Base-by-base conservation (phyloP, 2,797 vertebrate genomes). In the Nothura maculosa region DNA sequence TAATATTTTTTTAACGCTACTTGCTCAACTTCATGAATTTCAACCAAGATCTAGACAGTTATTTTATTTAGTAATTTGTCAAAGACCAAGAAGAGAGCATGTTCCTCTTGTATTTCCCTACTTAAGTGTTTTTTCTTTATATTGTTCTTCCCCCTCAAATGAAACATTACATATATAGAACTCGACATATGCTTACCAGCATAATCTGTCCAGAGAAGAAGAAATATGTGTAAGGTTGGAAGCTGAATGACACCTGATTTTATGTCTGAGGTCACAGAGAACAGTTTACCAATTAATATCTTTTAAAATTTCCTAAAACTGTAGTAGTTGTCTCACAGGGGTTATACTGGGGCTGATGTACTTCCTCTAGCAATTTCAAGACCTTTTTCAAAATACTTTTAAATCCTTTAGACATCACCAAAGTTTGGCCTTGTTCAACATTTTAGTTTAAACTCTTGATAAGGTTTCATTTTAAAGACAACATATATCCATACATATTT, bases 391-490 rank as follows among this genome's bases (percentile, higher is more conserved):
- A 45, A 7, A 38, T 48, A 81, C 62, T 63, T 83, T 34, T 19
- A 61, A 85, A 63, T 38, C 38, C 38, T 55, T 4, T 16, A 54
- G 11, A 30, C 40, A 74, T 67, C 73, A 90, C 76, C 48, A 58
- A 81, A 87, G 3, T 91, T 91, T 85, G 50, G 25, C 19, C 30
- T 74, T 85, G 27, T 78, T 92, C 61, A 45, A 81, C 62, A 57
- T 74, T 84, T 89, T 61, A 47, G 12, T 3, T 30, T 54, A 78
- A 69, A 43, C 85, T 91, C 63, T n/a, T 76, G 86, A 73, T 85
- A 47, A 72, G 52, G 48, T 67, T 94, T 90, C 20, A 61, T 92
- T 85, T 90, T 91, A 72, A 57, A 87, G 52, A 67, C 67, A 93
- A 77, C 82, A 92, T 79, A 14, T 58, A 47, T 48, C 81, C 34